Evolutionary conservation across 1,140 invertebrate species (phyloP), one percentile per base, ranked within the genome.

Genomic region (Augochlora pura): DNA sequence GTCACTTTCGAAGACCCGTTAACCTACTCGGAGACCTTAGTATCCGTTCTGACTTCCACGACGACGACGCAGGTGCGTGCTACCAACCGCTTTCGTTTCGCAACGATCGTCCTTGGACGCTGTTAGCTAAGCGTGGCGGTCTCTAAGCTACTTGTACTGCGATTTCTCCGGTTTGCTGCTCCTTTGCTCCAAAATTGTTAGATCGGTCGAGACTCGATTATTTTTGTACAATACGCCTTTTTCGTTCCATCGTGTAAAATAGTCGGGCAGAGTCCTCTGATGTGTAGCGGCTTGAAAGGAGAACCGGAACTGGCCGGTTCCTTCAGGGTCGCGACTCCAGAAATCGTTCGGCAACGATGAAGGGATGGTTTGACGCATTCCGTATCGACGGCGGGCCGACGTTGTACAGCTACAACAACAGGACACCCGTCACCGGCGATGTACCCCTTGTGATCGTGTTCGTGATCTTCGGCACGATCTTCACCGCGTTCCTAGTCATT

Each of bases 351-450:
- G 23, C 27, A 12, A 85, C 91, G 89, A 97, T 97, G 97, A 97
- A 95, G 94, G 97, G 97, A 91, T 98, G 97, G 97, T 98, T 98
- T 92, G 97, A 98, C 91, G 97, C 97, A 80, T 99, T 99, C 94
- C 96, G 97, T 84, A 96, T 95, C 91, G 97, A 98, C 93, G 97
- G 97, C 84, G 97, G 97, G 77, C 98, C 98, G 57, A 98, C 98
- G 77, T 95, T 98, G 77, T 99, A 99, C 94, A 96, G 95, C 85
- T 97, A 97, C 91, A 96, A 96, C 91, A 99, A 99, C 94, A 94
- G 98, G 81, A 99, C 98, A 16, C 96, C 98, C 8, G 98, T 98
- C 83, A 97, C 97, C 18, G 97, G 97, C 4, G 98, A 99, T 92
- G 95, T 98, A 39, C 95, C 96, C 32, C 95, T 97, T 79, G 96